A percentile compares a stretch with the other conserved stretches of the same genome.
Evolutionary conservation across 2,797 vertebrate genomes (phyloP).

Genomic region (Macropus fuliginosus): DNA sequence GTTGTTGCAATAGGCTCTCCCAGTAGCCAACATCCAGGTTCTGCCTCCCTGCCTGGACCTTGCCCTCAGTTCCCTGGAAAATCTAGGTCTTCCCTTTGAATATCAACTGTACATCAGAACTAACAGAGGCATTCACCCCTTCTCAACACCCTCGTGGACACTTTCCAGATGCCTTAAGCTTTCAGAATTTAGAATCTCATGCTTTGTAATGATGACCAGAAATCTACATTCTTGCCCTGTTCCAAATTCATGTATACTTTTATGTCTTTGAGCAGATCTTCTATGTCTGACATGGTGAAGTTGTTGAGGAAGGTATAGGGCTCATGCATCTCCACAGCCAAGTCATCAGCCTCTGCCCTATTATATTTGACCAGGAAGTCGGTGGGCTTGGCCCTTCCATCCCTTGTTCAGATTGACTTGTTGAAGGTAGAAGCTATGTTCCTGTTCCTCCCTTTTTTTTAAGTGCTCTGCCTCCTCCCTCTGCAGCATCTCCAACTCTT

Average conservation of each 20-base stretch:
- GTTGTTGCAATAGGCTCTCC: slow-evolving; percentile 97
- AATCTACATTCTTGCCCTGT: slow-evolving; percentile 97
- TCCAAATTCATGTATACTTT: slow-evolving; percentile 99
- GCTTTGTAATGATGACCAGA: slow-evolving; percentile 98
- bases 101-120: slow-evolving; percentile 93
- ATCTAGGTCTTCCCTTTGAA: slow-evolving; percentile 99
- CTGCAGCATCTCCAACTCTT: slow-evolving; percentile 97
- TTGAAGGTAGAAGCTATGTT: slow-evolving; percentile 97
- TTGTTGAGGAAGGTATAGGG: slow-evolving; percentile 97
- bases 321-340: slow-evolving; percentile 98
- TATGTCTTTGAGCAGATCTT: slow-evolving; percentile 97
- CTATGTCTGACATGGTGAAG: slow-evolving; percentile 96
- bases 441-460: slow-evolving; percentile 98
- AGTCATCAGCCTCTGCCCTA: slow-evolving; percentile 95
- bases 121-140: slow-evolving; percentile 96
- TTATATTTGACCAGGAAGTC: slow-evolving; percentile 98
- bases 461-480: slow-evolving; percentile 98
- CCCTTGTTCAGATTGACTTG: slow-evolving; percentile 98
- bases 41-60: slow-evolving; percentile 93
- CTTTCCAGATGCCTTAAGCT: slow-evolving; percentile 94
- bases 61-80: slow-evolving; percentile 94
- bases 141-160: slow-evolving; percentile 96
- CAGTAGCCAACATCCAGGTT: slow-evolving; percentile 98
- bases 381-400: slow-evolving; percentile 95
- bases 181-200: slow-evolving; percentile 97